These are phyloP conservation scores for Burhinus oedicnemus DNA, from an alignment of 2,113 vertebrate genomes.

Conservation along the genomic window DNA sequence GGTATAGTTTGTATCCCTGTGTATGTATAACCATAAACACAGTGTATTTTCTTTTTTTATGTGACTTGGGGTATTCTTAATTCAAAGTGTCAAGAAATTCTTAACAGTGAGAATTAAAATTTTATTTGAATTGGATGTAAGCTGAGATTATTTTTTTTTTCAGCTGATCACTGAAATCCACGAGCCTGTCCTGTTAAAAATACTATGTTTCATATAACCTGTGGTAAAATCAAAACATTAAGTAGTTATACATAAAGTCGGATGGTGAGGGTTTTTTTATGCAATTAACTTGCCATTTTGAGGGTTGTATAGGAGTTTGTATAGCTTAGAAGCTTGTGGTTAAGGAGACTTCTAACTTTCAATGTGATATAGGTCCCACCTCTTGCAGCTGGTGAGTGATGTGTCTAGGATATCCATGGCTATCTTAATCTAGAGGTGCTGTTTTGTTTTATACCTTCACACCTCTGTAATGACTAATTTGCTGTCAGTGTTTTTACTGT, in stretches of 20 bases:
- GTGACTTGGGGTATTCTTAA: background rate
- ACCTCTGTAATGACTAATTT: background rate
- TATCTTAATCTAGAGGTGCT: background rate
- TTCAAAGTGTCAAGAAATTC: background rate
- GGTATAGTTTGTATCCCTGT: background rate
- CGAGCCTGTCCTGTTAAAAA: background rate
- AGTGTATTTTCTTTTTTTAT: background rate
- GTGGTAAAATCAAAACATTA: background rate
- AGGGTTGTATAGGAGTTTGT: background rate
- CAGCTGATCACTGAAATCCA: background rate
- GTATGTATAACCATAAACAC: background rate
- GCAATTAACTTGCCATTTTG: background rate
- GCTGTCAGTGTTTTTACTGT: background rate
- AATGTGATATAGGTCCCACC: background rate
- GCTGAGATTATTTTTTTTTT: background rate
- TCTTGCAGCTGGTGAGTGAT: background rate
- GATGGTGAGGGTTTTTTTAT: background rate
- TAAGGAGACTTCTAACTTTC: background rate
- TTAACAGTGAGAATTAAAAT: background rate
- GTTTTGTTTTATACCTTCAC: background rate
- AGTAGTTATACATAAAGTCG: background rate
- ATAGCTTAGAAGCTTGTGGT: background rate
- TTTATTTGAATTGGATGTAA: background rate
- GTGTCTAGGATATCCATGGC: background rate
- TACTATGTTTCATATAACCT: background rate